phyloP scores from a whole-genome alignment of 2,888 invertebrate genomes.

The Hirtodrosophila cameraria region DNA sequence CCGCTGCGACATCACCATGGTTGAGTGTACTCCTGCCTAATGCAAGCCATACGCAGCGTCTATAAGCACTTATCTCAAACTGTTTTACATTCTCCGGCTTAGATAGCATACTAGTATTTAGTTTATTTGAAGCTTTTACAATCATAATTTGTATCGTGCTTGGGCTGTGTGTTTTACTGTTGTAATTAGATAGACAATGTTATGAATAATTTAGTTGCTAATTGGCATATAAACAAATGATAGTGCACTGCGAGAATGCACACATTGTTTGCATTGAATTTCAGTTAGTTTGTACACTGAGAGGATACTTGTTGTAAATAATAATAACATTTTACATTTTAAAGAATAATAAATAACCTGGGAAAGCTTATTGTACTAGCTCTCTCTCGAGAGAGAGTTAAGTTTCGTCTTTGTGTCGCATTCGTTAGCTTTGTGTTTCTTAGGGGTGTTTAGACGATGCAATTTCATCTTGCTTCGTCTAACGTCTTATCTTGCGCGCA shows the following conservation, averaged over 20 bases:
- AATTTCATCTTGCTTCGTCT: too few relatives aligned
- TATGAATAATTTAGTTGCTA: conserved; percentile 69
- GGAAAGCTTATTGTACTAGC: too few relatives aligned
- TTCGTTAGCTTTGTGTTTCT: too few relatives aligned
- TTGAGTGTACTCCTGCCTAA: background rate
- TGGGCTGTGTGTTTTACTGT: conserved; percentile 42
- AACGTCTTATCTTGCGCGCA: too few relatives aligned
- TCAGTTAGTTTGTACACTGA: too few relatives aligned
- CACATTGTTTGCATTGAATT: background rate
- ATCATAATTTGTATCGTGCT: conserved; percentile 29
- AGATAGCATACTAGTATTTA: conserved; percentile 15
- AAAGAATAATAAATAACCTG: too few relatives aligned
- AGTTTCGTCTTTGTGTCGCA: too few relatives aligned
- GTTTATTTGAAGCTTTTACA: conserved; percentile 42
- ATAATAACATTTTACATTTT: too few relatives aligned
- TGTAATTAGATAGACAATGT: conserved; percentile 65
- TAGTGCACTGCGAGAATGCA: conserved; percentile 38
- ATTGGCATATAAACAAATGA: conserved; percentile 61
- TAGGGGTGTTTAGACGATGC: too few relatives aligned
- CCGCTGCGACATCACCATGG: conserved; percentile 36
- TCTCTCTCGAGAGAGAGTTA: too few relatives aligned
- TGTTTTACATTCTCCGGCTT: conserved; percentile 13
- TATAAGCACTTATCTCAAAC: conserved; percentile 3
- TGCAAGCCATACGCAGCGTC: background rate
- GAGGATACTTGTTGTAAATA: too few relatives aligned